Evolutionary conservation across 92 coral and sea anemone genomes (phyloP), one percentile per base, ranked within the genome.

Genomic region (Siderastrea radians): DNA sequence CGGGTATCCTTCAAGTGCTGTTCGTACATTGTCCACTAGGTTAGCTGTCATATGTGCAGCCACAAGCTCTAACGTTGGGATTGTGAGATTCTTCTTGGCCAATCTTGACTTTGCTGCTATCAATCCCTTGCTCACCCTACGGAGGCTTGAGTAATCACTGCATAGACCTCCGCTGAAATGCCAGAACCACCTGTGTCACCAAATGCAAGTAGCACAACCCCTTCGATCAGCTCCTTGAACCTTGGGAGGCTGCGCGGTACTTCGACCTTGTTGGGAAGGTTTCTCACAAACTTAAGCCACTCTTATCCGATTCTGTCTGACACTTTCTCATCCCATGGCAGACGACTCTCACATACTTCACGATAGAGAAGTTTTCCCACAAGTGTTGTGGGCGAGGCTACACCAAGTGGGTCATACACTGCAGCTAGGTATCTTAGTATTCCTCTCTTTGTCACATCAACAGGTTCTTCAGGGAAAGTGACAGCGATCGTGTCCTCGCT

Each of bases 341-440:
- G 84, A 60, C 68, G 89, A 19, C 75, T 49, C 57, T 68, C 85
- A 70, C 90, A 67, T 15, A 71, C 90, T 68, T 72, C 44, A 2
- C 13, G 77, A 50, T 48, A 72, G 9, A 72, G 77, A 74, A 74
- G 62, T 61, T 74, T 52, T 46, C 78, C 78, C 63, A 50, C 48
- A 3, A 74, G 62, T 16, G 12, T 74, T 74, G 48, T 52, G 68
- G 51, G 74, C 14, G 90, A 87, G 57, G 78, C 93, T 51, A 85
- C 46, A 14, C 93, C 93, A 8, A 90, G 90, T 49, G 88, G 93
- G 61, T 85, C 90, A 26, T 55, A 90, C 81, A 90, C 87, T 12
- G 87, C 64, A 4, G 90, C 90, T 43, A 86, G 49, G 49, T 50
- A 73, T 76, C 74, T 12, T 75, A 87, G 79, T 6, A 87, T 44